A percentile compares a stretch with the other conserved stretches of the same genome.
Evolutionary conservation across 2,113 vertebrate species (phyloP).

Genomic region (Platanista minor): DNA sequence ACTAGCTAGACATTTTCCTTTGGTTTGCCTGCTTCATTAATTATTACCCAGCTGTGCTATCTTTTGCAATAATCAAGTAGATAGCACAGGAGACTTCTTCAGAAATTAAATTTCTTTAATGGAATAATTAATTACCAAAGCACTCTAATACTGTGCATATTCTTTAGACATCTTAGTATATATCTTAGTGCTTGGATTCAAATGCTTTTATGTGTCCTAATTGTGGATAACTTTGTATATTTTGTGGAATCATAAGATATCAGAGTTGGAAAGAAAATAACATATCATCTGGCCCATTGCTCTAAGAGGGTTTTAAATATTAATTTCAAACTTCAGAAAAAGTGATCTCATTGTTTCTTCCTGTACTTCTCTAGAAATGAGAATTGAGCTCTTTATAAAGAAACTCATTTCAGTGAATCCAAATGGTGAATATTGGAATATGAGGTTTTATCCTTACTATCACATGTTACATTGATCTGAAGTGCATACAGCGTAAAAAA

Average conservation of each 20-base stretch:
- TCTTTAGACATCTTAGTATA: not conserved
- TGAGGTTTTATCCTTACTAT: not conserved
- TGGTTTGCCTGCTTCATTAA: not conserved
- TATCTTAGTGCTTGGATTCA: not conserved
- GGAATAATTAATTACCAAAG: not conserved
- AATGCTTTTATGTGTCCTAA: not conserved
- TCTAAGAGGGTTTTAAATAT: not conserved
- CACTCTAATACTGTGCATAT: not conserved
- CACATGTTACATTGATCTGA: not conserved
- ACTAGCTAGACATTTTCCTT: not conserved
- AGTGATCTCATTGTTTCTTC: not conserved
- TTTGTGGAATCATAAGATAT: conserved; percentile 24
- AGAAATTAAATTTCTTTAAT: conserved; percentile 3
- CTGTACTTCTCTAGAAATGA: not conserved
- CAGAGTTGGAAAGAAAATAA: not conserved
- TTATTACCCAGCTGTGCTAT: not conserved
- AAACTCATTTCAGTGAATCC: not conserved
- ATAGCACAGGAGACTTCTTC: not conserved
- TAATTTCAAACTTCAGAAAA: conserved; percentile 18
- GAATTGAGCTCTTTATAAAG: not conserved
- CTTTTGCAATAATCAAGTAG: not conserved
- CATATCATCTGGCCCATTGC: not conserved
- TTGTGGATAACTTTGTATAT: not conserved
- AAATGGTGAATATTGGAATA: not conserved
- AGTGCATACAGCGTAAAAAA: not conserved